Percentiles rank a stretch among this genome's conserved stretches.
These are phyloP conservation scores for Elachura formosa DNA, from an alignment of 2,113 vertebrate species.

Conservation along the genomic window DNA sequence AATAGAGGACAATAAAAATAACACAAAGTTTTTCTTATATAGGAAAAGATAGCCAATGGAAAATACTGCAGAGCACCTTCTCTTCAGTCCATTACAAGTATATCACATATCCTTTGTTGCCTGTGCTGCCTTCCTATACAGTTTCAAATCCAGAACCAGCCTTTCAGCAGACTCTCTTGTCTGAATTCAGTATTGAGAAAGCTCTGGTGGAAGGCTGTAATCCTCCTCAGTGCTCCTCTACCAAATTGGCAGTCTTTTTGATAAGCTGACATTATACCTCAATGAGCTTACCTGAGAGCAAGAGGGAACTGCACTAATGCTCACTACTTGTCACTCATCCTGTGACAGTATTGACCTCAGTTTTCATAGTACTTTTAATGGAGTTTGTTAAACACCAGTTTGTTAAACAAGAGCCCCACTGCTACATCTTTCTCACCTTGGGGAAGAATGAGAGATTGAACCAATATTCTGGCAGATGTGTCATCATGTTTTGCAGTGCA, in stretches of 20 bases:
- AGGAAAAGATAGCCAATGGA: background rate
- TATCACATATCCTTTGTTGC: background rate
- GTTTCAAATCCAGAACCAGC: background rate
- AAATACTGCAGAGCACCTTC: background rate
- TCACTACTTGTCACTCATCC: background rate
- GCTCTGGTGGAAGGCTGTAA: background rate
- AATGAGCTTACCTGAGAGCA: background rate
- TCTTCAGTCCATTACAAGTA: background rate
- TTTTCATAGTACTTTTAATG: background rate
- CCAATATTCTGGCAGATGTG: background rate
- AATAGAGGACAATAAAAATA: background rate
- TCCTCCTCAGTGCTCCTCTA: background rate
- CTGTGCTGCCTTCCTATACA: background rate
- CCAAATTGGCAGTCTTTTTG: background rate
- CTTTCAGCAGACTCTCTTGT: background rate
- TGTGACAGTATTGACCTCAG: background rate
- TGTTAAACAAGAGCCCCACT: background rate
- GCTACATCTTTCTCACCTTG: background rate
- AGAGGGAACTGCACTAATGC: background rate
- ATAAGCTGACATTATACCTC: background rate
- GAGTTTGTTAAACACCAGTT: background rate
- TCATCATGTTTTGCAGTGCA: background rate
- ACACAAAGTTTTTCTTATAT: background rate
- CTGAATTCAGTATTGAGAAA: background rate
- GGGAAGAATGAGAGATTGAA: background rate